A percentile compares a stretch with the other conserved stretches of the same genome.
Conservation (phyloP, 2,113 vertebrate species). For the Tricholaema leucomelas region DNA sequence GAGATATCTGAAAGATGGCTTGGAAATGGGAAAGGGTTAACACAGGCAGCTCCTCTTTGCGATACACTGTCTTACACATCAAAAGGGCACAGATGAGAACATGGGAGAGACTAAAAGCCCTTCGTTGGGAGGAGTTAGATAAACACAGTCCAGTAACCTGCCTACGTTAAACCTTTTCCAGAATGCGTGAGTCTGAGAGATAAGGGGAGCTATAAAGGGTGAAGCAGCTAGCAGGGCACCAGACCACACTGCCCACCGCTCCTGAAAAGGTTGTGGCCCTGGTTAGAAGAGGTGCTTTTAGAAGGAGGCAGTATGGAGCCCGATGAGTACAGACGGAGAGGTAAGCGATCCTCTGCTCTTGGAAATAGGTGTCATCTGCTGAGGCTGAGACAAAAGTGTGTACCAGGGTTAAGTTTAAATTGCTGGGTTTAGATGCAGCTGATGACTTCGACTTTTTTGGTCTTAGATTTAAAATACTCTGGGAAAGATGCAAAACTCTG, state of each 20-base stretch:
- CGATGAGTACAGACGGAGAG: conserved; percentile 78
- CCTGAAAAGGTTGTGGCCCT: not conserved
- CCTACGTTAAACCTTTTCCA: conserved; percentile 51
- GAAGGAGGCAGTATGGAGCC: conserved; percentile 54
- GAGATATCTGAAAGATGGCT: not conserved
- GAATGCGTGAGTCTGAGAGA: conserved; percentile 26
- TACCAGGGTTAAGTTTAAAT: not conserved
- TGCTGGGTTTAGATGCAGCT: not conserved
- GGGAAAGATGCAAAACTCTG: not conserved
- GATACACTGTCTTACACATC: conserved; percentile 35
- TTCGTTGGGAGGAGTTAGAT: conserved; percentile 49
- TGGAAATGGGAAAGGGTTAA: not conserved
- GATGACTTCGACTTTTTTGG: not conserved
- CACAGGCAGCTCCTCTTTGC: not conserved
- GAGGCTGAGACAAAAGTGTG: not conserved
- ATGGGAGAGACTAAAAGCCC: not conserved
- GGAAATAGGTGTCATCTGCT: not conserved
- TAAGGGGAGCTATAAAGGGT: conserved; percentile 67
- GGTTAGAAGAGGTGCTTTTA: not conserved
- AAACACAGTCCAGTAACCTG: conserved; percentile 56
- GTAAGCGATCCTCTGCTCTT: conserved; percentile 51
- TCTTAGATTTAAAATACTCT: not conserved
- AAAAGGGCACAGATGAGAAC: conserved; percentile 57
- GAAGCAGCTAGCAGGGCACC: not conserved
- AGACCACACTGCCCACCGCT: not conserved